Base-by-base conservation (phyloP, 2,797 vertebrate species). In the Sciurus vulgaris region DNA sequence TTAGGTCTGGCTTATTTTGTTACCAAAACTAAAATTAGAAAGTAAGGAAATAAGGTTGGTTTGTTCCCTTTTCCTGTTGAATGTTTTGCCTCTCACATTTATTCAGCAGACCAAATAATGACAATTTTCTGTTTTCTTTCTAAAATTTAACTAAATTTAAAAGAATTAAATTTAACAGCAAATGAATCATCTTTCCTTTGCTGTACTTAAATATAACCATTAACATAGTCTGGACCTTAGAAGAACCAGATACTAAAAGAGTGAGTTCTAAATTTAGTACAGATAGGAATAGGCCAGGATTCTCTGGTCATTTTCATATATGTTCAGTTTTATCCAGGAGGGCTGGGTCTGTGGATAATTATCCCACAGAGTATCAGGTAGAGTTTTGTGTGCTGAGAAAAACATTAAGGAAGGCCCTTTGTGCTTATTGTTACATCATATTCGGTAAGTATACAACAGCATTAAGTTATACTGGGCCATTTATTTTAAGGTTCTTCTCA, bases 31-130 rank as follows among this genome's bases (percentile, higher is more conserved):
- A 88, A 59, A 78, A 94, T 79, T 94, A 89, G 41, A n/a, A 79
- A 93, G 14, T 88, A 44, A 89, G 30, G 63, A 79, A 78, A 87
- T 26, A 92, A 22, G 7, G 18, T 38, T 73, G 28, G 1, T 76
- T 94, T 87, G 56, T 93, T 94, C 72, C 84, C 14, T 89, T 33
- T 89, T 94, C 63, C 65, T 74, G 0, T 69, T 69, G 86, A 67
- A 74, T 47, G 38, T 93, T 86, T 83, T 86, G 56, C 87, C 47
- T 79, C 56, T 94, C 56, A 87, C 41, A 84, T 92, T 96, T 95
- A 63, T 90, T 87, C 17, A 44, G n/a, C 72, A 63, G 14, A 86
- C 11, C 11, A 41, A 72, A 13, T 73, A 41, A 14, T 91, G 65
- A 86, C 44, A 65, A 24, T 69, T 87, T 85, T 65, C 18, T 54